Conservation (phyloP, 2,113 vertebrate genomes). For the Oceanodroma tethys region DNA sequence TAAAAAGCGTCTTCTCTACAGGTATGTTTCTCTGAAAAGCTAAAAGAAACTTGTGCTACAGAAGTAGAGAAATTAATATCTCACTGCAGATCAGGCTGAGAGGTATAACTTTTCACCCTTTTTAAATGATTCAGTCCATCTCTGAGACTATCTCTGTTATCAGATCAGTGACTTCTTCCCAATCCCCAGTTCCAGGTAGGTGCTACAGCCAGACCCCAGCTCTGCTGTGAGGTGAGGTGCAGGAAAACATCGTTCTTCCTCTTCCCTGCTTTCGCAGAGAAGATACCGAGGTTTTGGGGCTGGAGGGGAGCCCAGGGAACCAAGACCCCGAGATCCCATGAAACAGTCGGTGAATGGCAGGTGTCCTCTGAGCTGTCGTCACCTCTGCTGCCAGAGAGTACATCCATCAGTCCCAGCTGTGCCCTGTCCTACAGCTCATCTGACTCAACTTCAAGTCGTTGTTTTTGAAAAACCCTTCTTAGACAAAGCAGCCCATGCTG, state of each 20-base stretch:
- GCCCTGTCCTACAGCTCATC: neutral
- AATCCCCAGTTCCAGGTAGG: neutral
- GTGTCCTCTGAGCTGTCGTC: neutral
- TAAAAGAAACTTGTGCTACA: neutral
- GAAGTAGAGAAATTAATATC: neutral
- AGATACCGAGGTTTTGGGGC: neutral
- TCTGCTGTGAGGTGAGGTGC: neutral
- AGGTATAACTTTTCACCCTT: neutral
- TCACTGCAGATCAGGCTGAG: neutral
- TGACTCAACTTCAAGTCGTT: neutral
- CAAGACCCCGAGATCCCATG: neutral
- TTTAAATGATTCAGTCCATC: neutral
- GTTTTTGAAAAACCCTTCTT: neutral
- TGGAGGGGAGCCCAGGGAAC: neutral
- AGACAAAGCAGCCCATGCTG: neutral
- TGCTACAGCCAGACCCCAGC: neutral
- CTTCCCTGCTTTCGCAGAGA: neutral
- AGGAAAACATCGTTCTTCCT: neutral
- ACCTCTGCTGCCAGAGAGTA: neutral
- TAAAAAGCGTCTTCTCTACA: neutral
- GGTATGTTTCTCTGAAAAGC: neutral
- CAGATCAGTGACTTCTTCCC: neutral
- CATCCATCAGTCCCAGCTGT: fast-evolving
- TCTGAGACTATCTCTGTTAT: neutral
- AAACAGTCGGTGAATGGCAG: neutral